Base-by-base conservation (phyloP, 2,797 vertebrate species). In the Clamator glandarius region DNA sequence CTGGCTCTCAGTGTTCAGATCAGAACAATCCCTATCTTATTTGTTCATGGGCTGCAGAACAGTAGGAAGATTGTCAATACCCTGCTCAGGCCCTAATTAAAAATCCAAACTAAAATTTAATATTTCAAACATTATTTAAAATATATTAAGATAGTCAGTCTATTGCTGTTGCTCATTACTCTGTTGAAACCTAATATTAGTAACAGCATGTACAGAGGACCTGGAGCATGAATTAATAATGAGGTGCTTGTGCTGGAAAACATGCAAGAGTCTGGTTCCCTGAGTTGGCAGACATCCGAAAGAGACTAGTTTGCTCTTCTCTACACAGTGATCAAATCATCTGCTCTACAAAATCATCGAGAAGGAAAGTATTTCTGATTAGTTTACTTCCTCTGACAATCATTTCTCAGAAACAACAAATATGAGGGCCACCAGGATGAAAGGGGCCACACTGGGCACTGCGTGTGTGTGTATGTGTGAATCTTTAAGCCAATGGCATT, bases 211-310 rank as follows among this genome's bases (percentile, higher is more conserved):
- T 98, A 94, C 97, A 15, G 79, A 96, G 97, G 97, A 97, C 97
- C 96, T 97, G 96, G 96, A 96, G 97, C 97, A 97, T 97, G 97
- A 97, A 98, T 98, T 96, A 97, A 98, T 98, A 98, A 98, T 97
- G 97, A 97, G 94, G 95, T 94, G 89, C 95, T 98, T 98, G 97
- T 98, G 93, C 94, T 97, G 96, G 97, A 97, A 98, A 97, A 97
- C 96, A 95, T 91, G 93, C 17, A 35, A 91, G 95, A 93, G 95
- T 92, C 96, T 97, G 91, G 96, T 85, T 97, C 95, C 92, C 92
- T 6, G 41, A 87, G 93, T 90, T 97, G 97, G 96, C 98, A 97
- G 96, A 63, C 74, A 2, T 81, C 96, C 14, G 48, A 26, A 92
- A 76, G 85, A 93, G 96, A 94, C 48, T 15, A 79, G 66, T 87